phyloP scores from a whole-genome alignment of 2,113 vertebrate genomes.

The Ammodytes marinus region DNA sequence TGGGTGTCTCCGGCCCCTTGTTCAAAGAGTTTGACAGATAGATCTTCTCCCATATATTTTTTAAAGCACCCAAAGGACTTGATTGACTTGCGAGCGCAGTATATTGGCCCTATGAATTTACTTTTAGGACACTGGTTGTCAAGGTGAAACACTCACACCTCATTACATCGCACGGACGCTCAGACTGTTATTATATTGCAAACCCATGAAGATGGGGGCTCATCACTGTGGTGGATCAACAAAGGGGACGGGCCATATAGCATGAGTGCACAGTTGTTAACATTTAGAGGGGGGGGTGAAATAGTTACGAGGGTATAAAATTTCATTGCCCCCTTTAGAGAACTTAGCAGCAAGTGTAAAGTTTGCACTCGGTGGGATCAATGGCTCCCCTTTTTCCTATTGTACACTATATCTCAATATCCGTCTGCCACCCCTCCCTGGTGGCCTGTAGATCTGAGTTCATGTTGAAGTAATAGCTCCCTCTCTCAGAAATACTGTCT shows the following conservation, averaged over 20 bases:
- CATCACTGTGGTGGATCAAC: slow-evolving; percentile 62
- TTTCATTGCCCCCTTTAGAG: slow-evolving; percentile 82
- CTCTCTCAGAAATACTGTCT: slow-evolving; percentile 66
- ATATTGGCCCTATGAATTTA: slow-evolving; percentile 70
- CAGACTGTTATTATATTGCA: slow-evolving; percentile 69
- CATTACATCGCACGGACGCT: slow-evolving; percentile 35
- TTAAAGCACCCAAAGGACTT: slow-evolving; percentile 61
- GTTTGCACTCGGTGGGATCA: slow-evolving; percentile 80
- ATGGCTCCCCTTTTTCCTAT: slow-evolving; percentile 80
- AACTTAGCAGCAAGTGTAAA: slow-evolving; percentile 82
- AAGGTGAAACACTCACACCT: slow-evolving; percentile 51
- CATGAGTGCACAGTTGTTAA: slow-evolving; percentile 81
- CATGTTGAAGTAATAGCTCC: slow-evolving; percentile 68
- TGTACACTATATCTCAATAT: slow-evolving; percentile 78
- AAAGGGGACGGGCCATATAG: slow-evolving; percentile 72
- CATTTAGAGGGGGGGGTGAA: slow-evolving; percentile 80
- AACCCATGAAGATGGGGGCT: slow-evolving; percentile 64
- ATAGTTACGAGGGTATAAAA: slow-evolving; percentile 84
- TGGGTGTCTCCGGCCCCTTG: slow-evolving; percentile 47
- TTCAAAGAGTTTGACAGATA: slow-evolving; percentile 54
- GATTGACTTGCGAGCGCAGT: slow-evolving; percentile 52
- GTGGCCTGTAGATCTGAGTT: slow-evolving; percentile 75
- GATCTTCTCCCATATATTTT: slow-evolving; percentile 52
- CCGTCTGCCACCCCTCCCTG: slow-evolving; percentile 55
- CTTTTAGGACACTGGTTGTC: slow-evolving; percentile 63